These are phyloP conservation scores for Microtus pennsylvanicus DNA, from an alignment of 2,113 vertebrate genomes.

Conservation along the genomic window DNA sequence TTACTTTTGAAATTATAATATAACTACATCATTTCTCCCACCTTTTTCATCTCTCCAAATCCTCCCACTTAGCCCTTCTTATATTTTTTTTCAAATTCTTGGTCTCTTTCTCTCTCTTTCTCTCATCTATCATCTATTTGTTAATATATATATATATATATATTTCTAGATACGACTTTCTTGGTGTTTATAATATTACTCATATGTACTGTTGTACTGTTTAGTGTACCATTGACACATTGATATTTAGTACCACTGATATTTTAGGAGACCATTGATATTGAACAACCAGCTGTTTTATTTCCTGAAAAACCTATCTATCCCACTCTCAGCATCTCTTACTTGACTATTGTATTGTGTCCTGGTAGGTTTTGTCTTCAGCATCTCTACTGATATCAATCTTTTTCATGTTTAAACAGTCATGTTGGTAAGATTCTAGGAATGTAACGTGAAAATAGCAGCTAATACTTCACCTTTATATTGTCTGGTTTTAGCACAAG, in stretches of 20 bases:
- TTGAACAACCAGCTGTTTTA: background rate
- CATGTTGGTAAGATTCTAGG: too few species aligned
- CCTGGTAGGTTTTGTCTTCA: background rate
- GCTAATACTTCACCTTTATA: too few species aligned
- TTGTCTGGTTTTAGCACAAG: too few species aligned
- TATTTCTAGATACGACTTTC: background rate
- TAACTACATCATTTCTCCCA: background rate
- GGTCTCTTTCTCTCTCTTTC: background rate
- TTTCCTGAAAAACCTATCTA: background rate
- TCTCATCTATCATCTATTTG: background rate
- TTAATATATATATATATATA: background rate
- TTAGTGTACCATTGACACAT: background rate
- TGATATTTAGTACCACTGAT: too few species aligned
- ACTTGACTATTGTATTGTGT: background rate
- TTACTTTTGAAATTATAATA: background rate
- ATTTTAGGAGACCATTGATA: background rate
- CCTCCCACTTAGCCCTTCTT: background rate
- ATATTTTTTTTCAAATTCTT: background rate
- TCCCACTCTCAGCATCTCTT: background rate
- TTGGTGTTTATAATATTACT: background rate
- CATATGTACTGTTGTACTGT: background rate
- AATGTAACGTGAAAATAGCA: too few species aligned
- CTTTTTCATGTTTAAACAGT: background rate
- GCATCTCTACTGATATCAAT: background rate
- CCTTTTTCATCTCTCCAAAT: background rate